Evolutionary conservation across 2,113 vertebrate genomes (phyloP), one percentile per base, ranked within the genome.

Genomic region (Onychostoma macrolepis): DNA sequence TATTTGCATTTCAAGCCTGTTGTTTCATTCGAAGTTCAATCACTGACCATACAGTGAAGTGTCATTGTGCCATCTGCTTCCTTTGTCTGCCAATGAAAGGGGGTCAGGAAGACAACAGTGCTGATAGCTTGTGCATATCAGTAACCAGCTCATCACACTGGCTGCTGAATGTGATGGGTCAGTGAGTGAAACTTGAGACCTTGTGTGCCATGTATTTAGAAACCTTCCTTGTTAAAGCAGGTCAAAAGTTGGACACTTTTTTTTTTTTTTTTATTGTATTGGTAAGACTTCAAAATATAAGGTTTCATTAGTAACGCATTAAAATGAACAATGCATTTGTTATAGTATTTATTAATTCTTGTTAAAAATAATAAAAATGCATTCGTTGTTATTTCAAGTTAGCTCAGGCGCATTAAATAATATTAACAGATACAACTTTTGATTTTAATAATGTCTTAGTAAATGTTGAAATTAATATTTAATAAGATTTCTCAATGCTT

Each of bases 11-110:
- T 50, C 41, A 79, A 24, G 56, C 13, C 48, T 28, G 53, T 69
- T 87, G 24, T 1, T n/a, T 80, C 65, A n/a, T 79, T 80, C 17
- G 24, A 50, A 67, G 81, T 83, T 89, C 84, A 74, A 74, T 53
- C 56, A 74, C 77, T 53, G 33, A 82, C 56, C 88, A 80, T 41
- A 36, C 30, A 33, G 43, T 75, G 75, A 80, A 45, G 80, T 81
- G 84, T 87, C 19, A 63, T 50, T 69, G 19, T 61, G 80, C 85
- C 85, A 89, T 86, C 79, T 63, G 72, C 56, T 83, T 33, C 65
- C 78, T 43, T 72, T 80, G 63, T 84, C 76, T 75, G 81, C 28
- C 67, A 78, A 56, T 84, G 41, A 36, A 78, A 87, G 58, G 41
- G 84, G 85, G 81, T 76, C 77, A 87, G 33, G 26, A 21, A 76